Base-by-base conservation (phyloP, 2,797 vertebrate genomes). In the Taeniopygia guttata region DNA sequence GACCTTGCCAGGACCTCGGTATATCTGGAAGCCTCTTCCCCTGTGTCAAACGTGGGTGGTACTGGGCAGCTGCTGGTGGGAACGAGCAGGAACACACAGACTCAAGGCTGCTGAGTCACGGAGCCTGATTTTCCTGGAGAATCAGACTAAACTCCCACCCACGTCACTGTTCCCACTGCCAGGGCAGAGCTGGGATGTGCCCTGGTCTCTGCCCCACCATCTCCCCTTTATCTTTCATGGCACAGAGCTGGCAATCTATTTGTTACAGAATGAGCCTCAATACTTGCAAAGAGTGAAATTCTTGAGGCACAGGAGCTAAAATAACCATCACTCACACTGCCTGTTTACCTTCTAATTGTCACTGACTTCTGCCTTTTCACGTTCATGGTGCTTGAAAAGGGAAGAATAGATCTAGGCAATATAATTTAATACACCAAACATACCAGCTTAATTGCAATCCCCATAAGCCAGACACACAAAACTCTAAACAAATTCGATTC, bases 401-500 rank as follows among this genome's bases (percentile, higher is more conserved):
- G 52, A 55, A 74, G 86, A 85, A 94, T 25, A 82, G 91, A 80
- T 79, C 91, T 85, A 86, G 64, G 82, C 90, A 60, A 84, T 67
- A 79, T 86, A 94, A 96, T 93, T 93, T 96, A 94, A 95, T 84
- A 55, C 84, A 70, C 91, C 86, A 95, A 94, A 90, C 62, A 95
- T 51, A 43, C 54, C 19, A 17, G 13, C 60, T 84, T 96, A 96
- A 96, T 90, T 94, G 87, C 95, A 84, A 96, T 90, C 52, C 74
- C 54, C 63, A 69, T 77, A 96, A 96, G 83, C 84, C 77, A 92
- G 87, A 93, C 81, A 68, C 80, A 96, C 60, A 91, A 92, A 92
- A 91, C 92, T 85, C 85, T 89, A 87, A 93, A 96, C 95, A 97
- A 96, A 90, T 94, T 96, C 51, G 36, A 97, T 96, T 97, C 96